Conservation (phyloP, 2,113 vertebrate species). For the Callorhinus ursinus region DNA sequence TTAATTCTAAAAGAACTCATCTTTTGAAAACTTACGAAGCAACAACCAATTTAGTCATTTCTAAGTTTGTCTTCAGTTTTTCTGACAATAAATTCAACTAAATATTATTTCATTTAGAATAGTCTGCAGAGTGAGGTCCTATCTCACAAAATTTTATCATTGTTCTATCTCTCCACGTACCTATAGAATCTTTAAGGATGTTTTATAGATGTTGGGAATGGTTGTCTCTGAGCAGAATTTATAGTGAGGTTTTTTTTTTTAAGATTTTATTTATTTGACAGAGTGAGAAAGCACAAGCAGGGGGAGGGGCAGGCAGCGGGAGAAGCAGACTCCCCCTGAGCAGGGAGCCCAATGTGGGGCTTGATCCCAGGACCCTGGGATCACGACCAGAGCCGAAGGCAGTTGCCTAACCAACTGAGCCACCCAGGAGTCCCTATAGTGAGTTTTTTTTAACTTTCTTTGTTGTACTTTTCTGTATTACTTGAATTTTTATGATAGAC, state of each 20-base stretch:
- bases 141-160: not conserved
- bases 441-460: not conserved
- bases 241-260: not conserved
- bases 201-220: not conserved
- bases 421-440: too few relatives aligned
- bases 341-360: too few relatives aligned
- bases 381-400: too few relatives aligned
- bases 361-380: too few relatives aligned
- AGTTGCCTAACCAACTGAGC: too few relatives aligned
- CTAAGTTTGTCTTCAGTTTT: conserved; percentile 30
- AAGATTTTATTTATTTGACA: too few relatives aligned
- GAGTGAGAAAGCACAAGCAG: too few relatives aligned
- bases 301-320: too few relatives aligned
- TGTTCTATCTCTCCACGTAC: not conserved
- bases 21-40: conserved; percentile 43
- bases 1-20: conserved; percentile 51
- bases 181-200: not conserved
- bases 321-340: too few relatives aligned
- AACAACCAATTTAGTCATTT: not conserved
- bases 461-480: not conserved
- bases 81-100: conserved; percentile 28
- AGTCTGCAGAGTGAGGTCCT: not conserved
- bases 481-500: conserved; percentile 8
- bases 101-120: conserved; percentile 21
- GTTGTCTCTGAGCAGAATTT: not conserved